Conservation (phyloP, 2,797 vertebrate genomes). For the Danio aesculapii region DNA sequence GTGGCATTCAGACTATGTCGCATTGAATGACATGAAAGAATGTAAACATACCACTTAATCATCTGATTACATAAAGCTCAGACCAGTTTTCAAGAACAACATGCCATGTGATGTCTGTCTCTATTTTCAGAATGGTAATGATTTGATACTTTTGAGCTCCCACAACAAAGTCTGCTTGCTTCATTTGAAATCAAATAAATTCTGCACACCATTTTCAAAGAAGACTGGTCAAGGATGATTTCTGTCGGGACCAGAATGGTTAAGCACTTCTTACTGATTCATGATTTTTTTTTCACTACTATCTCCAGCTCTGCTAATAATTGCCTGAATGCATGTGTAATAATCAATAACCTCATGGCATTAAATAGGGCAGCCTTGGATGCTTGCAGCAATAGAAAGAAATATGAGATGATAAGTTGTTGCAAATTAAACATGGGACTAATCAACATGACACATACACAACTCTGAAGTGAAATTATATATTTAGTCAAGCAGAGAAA, state of each 20-base stretch:
- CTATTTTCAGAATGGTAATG: no score
- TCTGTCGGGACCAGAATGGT: neutral
- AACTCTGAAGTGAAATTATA: no score
- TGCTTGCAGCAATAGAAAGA: neutral
- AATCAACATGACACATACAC: no score
- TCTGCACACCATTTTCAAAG: neutral
- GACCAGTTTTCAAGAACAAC: neutral
- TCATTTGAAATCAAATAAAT: no score
- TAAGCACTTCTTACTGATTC: neutral
- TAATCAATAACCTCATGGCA: conserved; percentile 29
- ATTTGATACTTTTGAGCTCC: no score
- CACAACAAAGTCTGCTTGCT: no score
- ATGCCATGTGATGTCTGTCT: no score
- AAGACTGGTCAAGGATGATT: neutral
- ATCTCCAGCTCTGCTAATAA: neutral
- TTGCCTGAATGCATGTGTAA: neutral
- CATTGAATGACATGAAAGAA: neutral
- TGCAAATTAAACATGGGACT: no score
- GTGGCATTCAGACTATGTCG: neutral
- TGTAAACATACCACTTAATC: conserved; percentile 12
- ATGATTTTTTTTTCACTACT: neutral
- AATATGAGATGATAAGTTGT: conserved; percentile 1
- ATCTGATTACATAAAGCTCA: conserved; percentile 10
- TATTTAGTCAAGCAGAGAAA: no score
- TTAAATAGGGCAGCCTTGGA: neutral